These are phyloP conservation scores for Chaetodon trifascialis DNA, from an alignment of 2,113 vertebrate species.

Conservation along the genomic window DNA sequence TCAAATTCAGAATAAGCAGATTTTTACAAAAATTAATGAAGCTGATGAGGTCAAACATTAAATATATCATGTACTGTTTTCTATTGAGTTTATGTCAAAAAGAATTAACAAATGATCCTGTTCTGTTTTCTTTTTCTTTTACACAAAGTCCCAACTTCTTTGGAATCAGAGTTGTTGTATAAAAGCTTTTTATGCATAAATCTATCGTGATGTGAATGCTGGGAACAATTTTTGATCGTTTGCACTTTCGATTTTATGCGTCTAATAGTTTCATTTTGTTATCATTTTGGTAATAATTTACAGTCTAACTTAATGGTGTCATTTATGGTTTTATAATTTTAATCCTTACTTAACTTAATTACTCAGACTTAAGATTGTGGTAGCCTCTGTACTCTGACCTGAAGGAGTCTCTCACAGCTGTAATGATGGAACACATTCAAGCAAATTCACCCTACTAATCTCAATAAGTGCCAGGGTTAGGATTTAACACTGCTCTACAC, in stretches of 20 bases:
- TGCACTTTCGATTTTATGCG: background rate
- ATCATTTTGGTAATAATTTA: background rate
- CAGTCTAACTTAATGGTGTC: background rate
- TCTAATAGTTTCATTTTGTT: background rate
- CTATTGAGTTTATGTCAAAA: no score
- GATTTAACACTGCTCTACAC: background rate
- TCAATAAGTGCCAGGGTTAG: background rate
- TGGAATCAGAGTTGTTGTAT: background rate
- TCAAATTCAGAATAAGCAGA: no score
- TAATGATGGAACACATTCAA: background rate
- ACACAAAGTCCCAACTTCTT: no score
- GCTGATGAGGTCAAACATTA: no score
- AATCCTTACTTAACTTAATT: background rate
- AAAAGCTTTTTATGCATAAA: background rate
- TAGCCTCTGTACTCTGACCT: background rate
- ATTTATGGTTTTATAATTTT: background rate
- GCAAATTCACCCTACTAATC: background rate
- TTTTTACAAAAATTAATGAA: no score
- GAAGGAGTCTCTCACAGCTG: background rate
- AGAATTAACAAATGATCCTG: no score
- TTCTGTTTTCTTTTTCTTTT: no score
- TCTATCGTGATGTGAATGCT: no score
- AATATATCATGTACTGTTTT: no score
- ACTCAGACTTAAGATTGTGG: constrained; percentile 1
- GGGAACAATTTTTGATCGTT: background rate